A percentile compares a stretch with the other conserved stretches of the same genome.
These are phyloP conservation scores for Noctua comes DNA, from an alignment of 2,888 invertebrate genomes.

Conservation along the genomic window DNA sequence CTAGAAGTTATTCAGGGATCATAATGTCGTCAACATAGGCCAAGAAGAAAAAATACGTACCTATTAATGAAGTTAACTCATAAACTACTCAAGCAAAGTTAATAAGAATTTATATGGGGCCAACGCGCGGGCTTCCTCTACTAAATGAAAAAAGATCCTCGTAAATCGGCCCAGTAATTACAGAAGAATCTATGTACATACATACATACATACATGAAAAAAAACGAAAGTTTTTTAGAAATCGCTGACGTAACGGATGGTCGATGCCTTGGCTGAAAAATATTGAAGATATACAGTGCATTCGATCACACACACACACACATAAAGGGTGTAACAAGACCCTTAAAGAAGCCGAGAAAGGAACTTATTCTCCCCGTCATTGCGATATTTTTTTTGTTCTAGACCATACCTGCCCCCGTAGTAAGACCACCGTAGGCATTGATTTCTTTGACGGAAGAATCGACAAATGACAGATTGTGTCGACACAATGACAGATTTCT, in stretches of 20 bases:
- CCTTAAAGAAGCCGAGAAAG: too few species aligned
- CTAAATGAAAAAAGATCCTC: not conserved
- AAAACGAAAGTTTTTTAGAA: too few species aligned
- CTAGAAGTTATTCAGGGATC: not conserved
- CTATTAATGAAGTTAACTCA: not conserved
- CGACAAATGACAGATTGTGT: too few species aligned
- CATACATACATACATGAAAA: not conserved
- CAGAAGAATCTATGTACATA: not conserved
- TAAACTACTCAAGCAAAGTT: not conserved
- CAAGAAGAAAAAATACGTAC: not conserved
- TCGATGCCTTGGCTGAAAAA: too few species aligned
- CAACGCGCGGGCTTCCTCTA: not conserved
- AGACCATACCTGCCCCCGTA: too few species aligned
- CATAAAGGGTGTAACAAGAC: too few species aligned
- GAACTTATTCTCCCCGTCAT: too few species aligned
- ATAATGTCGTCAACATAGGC: not conserved
- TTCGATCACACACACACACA: not conserved
- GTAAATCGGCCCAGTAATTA: not conserved
- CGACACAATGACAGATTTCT: too few species aligned
- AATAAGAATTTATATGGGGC: not conserved
- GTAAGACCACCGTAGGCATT: too few species aligned
- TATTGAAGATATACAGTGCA: not conserved
- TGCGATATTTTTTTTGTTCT: too few species aligned
- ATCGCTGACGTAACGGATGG: too few species aligned
- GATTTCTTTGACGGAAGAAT: too few species aligned